A percentile compares a stretch with the other conserved stretches of the same genome.
phyloP scores from a whole-genome alignment of 2,113 vertebrate species.

The Agelaius phoeniceus region DNA sequence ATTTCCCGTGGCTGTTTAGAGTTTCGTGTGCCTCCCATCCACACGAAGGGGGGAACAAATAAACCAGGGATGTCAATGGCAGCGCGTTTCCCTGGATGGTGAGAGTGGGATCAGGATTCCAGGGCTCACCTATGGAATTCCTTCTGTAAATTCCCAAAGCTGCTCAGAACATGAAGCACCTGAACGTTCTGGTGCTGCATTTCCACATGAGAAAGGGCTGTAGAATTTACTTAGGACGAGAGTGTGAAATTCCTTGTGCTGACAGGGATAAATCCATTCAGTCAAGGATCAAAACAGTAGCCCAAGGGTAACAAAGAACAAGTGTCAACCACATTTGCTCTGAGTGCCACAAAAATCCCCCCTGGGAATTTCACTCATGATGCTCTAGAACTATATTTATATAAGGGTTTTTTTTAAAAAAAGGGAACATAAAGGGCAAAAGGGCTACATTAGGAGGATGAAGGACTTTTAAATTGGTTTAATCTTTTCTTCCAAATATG shows the following conservation, averaged over 20 bases:
- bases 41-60: not conserved
- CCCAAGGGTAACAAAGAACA: slow-evolving; percentile 72
- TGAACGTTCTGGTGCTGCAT: not conserved
- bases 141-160: not conserved
- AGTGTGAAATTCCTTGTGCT: slow-evolving; percentile 59
- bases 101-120: not conserved
- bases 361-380: slow-evolving; percentile 53
- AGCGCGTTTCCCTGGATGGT: not conserved
- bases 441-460: not conserved
- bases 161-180: not conserved
- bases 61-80: not conserved
- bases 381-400: slow-evolving; percentile 64
- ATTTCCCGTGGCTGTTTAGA: not conserved
- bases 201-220: slow-evolving; percentile 33
- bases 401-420: not conserved
- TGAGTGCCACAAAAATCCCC: slow-evolving; percentile 58
- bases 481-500: not conserved
- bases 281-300: slow-evolving; percentile 72
- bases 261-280: slow-evolving; percentile 65
- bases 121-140: not conserved
- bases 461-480: not conserved
- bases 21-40: not conserved
- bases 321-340: slow-evolving; percentile 74
- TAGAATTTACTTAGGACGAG: slow-evolving; percentile 36
- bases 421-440: not conserved